Evolutionary conservation across 2,113 vertebrate species (phyloP).

Genomic region (Climacteris rufus): DNA sequence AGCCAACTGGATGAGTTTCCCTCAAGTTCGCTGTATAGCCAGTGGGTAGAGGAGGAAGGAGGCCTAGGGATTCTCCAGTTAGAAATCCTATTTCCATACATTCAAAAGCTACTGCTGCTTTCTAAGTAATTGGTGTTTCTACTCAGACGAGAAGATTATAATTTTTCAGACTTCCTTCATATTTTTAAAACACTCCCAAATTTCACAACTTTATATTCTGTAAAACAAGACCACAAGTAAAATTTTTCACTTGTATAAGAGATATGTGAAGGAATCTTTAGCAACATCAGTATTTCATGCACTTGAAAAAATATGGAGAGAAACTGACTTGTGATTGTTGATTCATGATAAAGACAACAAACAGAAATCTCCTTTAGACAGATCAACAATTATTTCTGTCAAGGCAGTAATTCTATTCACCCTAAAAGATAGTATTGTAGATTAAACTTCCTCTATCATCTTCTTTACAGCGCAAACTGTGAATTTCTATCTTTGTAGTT

Average conservation of each 20-base stretch:
- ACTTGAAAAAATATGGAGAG: background rate
- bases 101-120: background rate
- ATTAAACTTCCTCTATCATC: background rate
- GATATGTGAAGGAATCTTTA: background rate
- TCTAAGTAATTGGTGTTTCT: background rate
- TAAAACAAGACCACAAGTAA: background rate
- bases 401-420: background rate
- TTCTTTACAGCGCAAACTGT: background rate
- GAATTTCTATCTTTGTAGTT: background rate
- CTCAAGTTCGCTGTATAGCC: accelerated
- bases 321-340: background rate
- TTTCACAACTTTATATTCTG: background rate
- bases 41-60: background rate
- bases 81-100: background rate
- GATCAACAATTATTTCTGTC: background rate
- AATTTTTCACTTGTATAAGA: background rate
- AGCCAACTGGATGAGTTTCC: background rate
- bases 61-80: background rate
- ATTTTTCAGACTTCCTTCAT: background rate
- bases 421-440: background rate
- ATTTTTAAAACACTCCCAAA: background rate
- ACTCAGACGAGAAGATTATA: background rate
- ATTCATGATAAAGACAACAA: background rate
- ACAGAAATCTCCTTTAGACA: background rate
- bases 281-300: background rate